Conservation (phyloP, 2,113 vertebrate species). For the Pelecanoides urinatrix region DNA sequence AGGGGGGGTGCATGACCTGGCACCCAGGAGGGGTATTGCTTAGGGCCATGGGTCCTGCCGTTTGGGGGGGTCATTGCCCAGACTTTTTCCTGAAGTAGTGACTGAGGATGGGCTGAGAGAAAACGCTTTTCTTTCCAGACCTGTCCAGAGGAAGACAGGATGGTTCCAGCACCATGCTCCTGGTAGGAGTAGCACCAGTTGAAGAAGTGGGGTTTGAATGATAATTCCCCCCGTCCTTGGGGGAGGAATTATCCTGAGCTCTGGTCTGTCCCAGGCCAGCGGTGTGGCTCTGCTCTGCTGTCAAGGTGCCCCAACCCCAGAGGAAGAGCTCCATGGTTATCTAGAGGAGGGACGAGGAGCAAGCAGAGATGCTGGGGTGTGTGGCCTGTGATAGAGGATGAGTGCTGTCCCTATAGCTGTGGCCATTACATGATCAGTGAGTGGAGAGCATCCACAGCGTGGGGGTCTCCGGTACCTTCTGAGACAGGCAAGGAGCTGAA, state of each 20-base stretch:
- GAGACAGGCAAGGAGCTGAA: background rate
- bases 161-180: rapidly evolving
- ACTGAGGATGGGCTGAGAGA: background rate
- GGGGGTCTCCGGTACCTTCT: background rate
- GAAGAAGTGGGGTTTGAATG: background rate
- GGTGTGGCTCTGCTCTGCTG: background rate
- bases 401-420: rapidly evolving
- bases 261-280: background rate
- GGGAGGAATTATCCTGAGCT: background rate
- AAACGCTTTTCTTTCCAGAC: background rate
- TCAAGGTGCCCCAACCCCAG: background rate
- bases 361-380: background rate
- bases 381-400: background rate
- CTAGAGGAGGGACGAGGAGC: background rate
- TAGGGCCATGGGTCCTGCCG: background rate
- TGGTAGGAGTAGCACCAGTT: background rate
- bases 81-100: background rate
- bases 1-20: background rate
- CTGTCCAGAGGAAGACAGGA: background rate
- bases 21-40: background rate
- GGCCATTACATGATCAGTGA: background rate
- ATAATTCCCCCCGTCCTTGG: background rate
- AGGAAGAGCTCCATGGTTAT: background rate
- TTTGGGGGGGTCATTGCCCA: background rate
- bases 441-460: background rate